A percentile compares a stretch with the other conserved stretches of the same genome.
Evolutionary conservation across 2,113 vertebrate genomes (phyloP).

Genomic region (Sylvilagus bachmani): DNA sequence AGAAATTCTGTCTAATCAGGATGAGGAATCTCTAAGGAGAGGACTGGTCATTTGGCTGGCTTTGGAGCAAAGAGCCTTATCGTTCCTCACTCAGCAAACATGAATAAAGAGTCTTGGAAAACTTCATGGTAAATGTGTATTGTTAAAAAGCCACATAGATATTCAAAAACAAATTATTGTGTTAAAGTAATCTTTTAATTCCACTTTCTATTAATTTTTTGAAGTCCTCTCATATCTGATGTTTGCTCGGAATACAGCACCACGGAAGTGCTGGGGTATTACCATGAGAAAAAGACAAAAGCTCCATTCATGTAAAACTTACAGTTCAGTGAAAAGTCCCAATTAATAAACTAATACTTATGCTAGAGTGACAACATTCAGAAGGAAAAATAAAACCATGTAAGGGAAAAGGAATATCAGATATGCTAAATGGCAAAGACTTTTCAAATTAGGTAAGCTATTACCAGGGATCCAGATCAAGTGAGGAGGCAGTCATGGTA

Average conservation of each 20-base stretch:
- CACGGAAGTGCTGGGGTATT: not conserved
- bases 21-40: not conserved
- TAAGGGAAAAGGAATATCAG: not conserved
- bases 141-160: too few species aligned
- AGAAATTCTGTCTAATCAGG: not conserved
- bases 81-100: not conserved
- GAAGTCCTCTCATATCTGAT: too few species aligned
- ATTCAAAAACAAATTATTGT: too few species aligned
- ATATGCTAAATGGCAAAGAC: not conserved
- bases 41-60: not conserved
- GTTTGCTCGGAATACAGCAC: not conserved
- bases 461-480: not conserved
- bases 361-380: not conserved
- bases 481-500: not conserved
- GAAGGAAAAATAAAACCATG: conserved; percentile 5
- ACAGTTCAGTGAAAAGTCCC: not conserved
- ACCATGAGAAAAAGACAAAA: not conserved
- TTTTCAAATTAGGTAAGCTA: conserved; percentile 61
- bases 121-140: too few species aligned
- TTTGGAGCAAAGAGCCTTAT: not conserved
- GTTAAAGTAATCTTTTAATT: too few species aligned
- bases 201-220: too few species aligned
- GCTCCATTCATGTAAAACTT: not conserved
- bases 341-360: not conserved
- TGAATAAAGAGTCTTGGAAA: not conserved